A percentile compares a stretch with the other conserved stretches of the same genome.
These are phyloP conservation scores for Hydropsyche betteni DNA, from an alignment of 2,888 invertebrate genomes.

Conservation along the genomic window DNA sequence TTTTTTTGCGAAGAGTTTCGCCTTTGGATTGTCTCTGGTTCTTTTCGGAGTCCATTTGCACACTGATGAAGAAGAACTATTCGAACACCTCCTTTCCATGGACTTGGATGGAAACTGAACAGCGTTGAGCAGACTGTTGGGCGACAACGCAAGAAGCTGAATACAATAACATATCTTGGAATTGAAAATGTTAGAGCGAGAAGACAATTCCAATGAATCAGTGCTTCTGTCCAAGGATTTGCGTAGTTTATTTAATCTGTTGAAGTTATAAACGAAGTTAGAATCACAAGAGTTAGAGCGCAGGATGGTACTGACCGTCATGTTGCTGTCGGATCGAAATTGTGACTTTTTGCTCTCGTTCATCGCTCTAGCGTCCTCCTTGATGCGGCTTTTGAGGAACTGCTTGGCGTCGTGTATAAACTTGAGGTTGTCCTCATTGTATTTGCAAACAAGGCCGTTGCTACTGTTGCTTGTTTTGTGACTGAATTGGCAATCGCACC, in stretches of 20 bases:
- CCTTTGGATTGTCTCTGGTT: conserved; percentile 54
- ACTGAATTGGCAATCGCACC: conserved; percentile 48
- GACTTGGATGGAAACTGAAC: conserved; percentile 47
- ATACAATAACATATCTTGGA: conserved; percentile 51
- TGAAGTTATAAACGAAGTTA: conserved; percentile 49
- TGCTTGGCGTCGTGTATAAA: conserved; percentile 35
- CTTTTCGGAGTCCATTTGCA: conserved; percentile 47
- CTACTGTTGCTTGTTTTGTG: conserved; percentile 37
- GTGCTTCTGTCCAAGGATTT: conserved; percentile 44
- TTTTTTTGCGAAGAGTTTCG: conserved; percentile 59
- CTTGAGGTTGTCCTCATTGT: conserved; percentile 35
- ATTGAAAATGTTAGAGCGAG: conserved; percentile 45
- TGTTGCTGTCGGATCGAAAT: conserved; percentile 41
- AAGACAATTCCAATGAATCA: conserved; percentile 32
- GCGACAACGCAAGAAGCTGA: conserved; percentile 48
- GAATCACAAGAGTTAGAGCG: conserved; percentile 51
- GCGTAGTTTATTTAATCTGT: conserved; percentile 46
- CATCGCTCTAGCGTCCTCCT: conserved; percentile 13
- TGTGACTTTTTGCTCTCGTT: conserved; percentile 40
- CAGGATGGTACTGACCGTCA: conserved; percentile 50
- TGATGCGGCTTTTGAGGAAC: conserved; percentile 30
- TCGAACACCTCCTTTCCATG: conserved; percentile 45
- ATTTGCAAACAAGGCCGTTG: conserved; percentile 39
- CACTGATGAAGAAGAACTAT: conserved; percentile 43
- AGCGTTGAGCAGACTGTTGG: conserved; percentile 47